phyloP scores from a whole-genome alignment of 2,797 vertebrate species.

The Morelia viridis region DNA sequence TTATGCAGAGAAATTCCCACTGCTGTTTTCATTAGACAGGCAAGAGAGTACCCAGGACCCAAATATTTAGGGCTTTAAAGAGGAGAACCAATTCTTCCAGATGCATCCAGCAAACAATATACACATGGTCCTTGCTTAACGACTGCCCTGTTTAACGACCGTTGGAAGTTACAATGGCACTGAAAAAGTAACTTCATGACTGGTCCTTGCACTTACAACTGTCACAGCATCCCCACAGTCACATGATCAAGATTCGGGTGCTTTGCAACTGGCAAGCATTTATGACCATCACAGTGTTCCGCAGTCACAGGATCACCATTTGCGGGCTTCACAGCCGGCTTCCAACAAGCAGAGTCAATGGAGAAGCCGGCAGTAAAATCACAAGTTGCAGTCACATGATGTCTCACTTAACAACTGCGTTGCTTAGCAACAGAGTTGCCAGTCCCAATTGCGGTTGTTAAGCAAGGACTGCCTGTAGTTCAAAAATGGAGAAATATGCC shows the following conservation, averaged over 20 bases:
- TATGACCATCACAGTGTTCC: neutral
- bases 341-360: neutral
- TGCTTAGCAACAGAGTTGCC: neutral
- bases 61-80: neutral
- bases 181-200: neutral
- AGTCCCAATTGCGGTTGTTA: neutral
- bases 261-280: neutral
- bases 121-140: neutral
- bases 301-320: neutral
- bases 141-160: neutral
- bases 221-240: neutral
- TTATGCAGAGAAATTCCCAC: neutral
- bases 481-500: neutral
- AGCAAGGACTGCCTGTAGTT: neutral
- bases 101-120: neutral
- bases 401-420: neutral
- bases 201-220: neutral
- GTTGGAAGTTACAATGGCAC: neutral
- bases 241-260: neutral
- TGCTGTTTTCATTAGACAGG: neutral
- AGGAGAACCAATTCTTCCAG: neutral
- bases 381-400: neutral
- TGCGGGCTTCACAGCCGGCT: neutral
- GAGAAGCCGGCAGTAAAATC: neutral
- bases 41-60: neutral